Evolutionary conservation across 64 coral and sea anemone genomes (phyloP), one percentile per base, ranked within the genome.

Genomic region (Dendronephthya gigantea): DNA sequence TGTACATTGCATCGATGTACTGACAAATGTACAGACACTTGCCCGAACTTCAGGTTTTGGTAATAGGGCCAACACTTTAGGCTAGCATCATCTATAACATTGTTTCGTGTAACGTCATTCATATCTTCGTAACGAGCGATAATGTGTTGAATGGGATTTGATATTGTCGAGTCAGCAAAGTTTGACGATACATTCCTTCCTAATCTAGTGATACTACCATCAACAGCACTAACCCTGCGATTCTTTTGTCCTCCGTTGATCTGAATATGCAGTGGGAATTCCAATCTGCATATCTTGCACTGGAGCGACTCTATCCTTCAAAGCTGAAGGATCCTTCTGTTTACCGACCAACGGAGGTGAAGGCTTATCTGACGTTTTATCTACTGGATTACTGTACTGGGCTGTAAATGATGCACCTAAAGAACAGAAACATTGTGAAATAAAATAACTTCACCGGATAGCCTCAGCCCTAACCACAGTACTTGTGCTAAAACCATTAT

Each of bases 261-360:
- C 27, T 39, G 72, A 39, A 39, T 79, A 79, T 12, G 72, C 72
- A 33, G 30, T 79, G 4, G 72, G 72, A 39, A 79, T 79, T 36
- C 72, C 72, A 19, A 79, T 79, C 36, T 79, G 72, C 72, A 79
- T 79, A 39, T 79, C 72, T 9, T 79, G 72, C 10, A 79, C 36
- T 28, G 72, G 72, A 33, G 25, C 15, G 2, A 16, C 29, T 33
- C 36, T 79, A 10, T 79, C 72, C 17, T 79, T 79, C 36, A 79
- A 2, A 16, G 72, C 6, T 35, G 30, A 39, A 35, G 19, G 16
- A 62, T 62, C 55, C 2, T 29, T 79, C 17, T 79, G 32, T 79
- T 79, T 79, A 29, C 36, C 72, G 13, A 79, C 25, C 72, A 79
- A 1, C 0, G 58, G 58, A 66, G 58, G 6, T 30, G 31, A 33